Base-by-base conservation (phyloP, 2,113 vertebrate species). In the Coptodon rendalli region DNA sequence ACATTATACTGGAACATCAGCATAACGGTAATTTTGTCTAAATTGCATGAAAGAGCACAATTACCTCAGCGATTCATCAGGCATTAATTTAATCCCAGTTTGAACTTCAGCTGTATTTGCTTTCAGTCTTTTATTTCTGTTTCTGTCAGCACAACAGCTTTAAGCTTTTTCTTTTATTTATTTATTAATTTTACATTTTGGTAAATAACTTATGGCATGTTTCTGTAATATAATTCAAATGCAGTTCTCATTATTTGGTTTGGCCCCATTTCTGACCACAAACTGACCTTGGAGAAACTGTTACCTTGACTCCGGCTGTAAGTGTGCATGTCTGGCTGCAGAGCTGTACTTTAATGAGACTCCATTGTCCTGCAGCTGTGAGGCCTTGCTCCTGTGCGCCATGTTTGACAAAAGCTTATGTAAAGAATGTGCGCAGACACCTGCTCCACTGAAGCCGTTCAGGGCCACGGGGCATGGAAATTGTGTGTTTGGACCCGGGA, bases 391-490 rank as follows among this genome's bases (percentile, higher is more conserved):
- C 84, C 87, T 31, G 85, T 57, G 73, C 63, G 10, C 83, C 88
- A 71, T 94, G 91, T 95, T 94, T 94, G 92, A 94, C 93, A 92
- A 90, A 89, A 90, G 93, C 93, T 93, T 89, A 92, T 92, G 82
- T 91, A 82, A 92, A 91, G 91, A 95, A 92, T 94, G 93, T 84
- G 86, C 29, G 45, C 85, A 89, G 90, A 81, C 92, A 92, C 94
- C 94, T 94, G 92, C 93, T 91, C 87, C 63, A 9, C 43, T 63
- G 84, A 89, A 80, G 82, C 89, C 34, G 16, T 17, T 52, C 71
- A 31, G 76, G 85, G 90, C 90, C 89, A 84, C 43, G 57, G 92
- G 92, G 84, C 81, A 86, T 79, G 86, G 86, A 92, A 84, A 84
- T 79, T 82, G 90, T 89, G 89, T 56, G 87, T 81, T 89, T 88